Base-by-base conservation (phyloP, 1,140 invertebrate genomes). In the Holotrichia oblita region DNA sequence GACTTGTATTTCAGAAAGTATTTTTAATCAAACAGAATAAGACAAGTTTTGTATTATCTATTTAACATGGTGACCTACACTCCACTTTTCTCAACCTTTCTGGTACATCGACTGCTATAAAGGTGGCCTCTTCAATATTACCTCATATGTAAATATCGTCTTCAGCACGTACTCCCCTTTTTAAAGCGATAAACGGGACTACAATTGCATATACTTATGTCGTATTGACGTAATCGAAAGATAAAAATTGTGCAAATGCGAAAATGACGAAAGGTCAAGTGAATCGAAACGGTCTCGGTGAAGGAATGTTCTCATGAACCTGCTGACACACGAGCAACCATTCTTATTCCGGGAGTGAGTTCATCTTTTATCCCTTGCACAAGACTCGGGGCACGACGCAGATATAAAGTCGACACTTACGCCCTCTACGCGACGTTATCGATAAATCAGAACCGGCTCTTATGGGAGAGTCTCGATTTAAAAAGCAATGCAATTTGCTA, bases 261-360 rank as follows among this genome's bases (percentile, higher is more conserved):
- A 55, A 17, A 55, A 55, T 17, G 6, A 55, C 48, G 48, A 69
- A 69, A 69, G 61, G 61, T 69, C 61, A 69, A 69, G 61, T 34
- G 22, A 34, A 69, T 69, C 61, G 61, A 55, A 69, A 69, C 61
- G 61, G 61, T 69, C 61, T 69, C 61, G 61, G 22, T 69, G 22
- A 69, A 69, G 61, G 61, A 69, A 69, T 69, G 61, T 69, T 69
- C 61, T 69, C 61, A 69, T 69, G 61, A 69, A 69, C 61, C 61
- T 69, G 61, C 61, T 69, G 61, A 69, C 61, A 69, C 61, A 12
- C 22, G 17, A 34, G 61, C 61, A 34, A 22, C 61, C 27, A 69
- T 69, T 69, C 61, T 69, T 69, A 69, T 69, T 69, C 61, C 61
- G 61, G 61, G 61, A 69, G 61, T 69, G 61, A 69, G 61, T 69